phyloP scores from a whole-genome alignment of 2,888 invertebrate species.

The Machimus atricapillus region DNA sequence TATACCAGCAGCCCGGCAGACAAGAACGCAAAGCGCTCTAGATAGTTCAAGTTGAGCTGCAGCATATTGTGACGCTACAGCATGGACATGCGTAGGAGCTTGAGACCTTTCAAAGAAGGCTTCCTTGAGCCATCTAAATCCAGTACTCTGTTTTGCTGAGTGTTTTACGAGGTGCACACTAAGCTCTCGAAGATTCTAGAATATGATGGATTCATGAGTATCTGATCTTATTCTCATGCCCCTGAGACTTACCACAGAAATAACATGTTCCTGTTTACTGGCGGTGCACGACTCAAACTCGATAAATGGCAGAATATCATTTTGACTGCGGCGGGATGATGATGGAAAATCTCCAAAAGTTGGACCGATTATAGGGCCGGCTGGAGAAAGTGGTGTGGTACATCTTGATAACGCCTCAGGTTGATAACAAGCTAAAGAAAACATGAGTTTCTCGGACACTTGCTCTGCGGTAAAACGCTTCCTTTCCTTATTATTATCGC shows the following conservation, averaged over 20 bases:
- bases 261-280: conserved; percentile 86
- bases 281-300: conserved; percentile 87
- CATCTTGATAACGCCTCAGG: conserved; percentile 86
- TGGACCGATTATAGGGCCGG: conserved; percentile 66
- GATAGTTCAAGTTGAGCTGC: conserved; percentile 83
- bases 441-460: conserved; percentile 79
- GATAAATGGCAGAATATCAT: conserved; percentile 76
- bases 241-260: conserved; percentile 72
- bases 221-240: not conserved
- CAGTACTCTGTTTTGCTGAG: conserved; percentile 63
- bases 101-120: conserved; percentile 64
- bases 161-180: conserved; percentile 82
- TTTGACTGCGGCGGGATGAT: conserved; percentile 62
- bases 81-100: conserved; percentile 77
- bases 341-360: conserved; percentile 60
- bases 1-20: conserved; percentile 73
- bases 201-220: conserved; percentile 32
- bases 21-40: conserved; percentile 76
- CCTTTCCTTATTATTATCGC: conserved; percentile 67
- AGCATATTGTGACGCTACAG: conserved; percentile 81
- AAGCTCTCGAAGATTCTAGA: conserved; percentile 81
- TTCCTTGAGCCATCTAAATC: conserved; percentile 62
- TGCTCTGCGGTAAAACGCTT: conserved; percentile 72
- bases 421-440: conserved; percentile 83
- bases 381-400: conserved; percentile 83